These are phyloP conservation scores for rat (Rattus norvegicus) DNA, from an alignment of 2,113 vertebrate species.

Conservation along the genomic window GRCr8 NC_086031.1:63192001-63192500, in stretches of 20 bases:
- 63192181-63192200: background rate
- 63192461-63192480: background rate
- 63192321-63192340: fast-evolving
- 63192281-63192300: background rate
- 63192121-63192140: background rate
- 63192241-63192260: background rate
- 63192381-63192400: background rate
- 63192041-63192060: fast-evolving
- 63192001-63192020: background rate
- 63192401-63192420: background rate
- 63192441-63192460: background rate
- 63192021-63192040: background rate
- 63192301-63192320: background rate
- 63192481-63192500: background rate
- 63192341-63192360: background rate
- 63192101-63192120: background rate
- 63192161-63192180: background rate
- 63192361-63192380: background rate
- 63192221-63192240: background rate
- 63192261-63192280: background rate
- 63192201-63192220: fast-evolving
- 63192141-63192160: background rate
- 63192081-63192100: background rate
- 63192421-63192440: background rate
- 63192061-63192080: background rate